Conservation (phyloP, 2,888 invertebrate genomes). For the Scaeva pyrastri region DNA sequence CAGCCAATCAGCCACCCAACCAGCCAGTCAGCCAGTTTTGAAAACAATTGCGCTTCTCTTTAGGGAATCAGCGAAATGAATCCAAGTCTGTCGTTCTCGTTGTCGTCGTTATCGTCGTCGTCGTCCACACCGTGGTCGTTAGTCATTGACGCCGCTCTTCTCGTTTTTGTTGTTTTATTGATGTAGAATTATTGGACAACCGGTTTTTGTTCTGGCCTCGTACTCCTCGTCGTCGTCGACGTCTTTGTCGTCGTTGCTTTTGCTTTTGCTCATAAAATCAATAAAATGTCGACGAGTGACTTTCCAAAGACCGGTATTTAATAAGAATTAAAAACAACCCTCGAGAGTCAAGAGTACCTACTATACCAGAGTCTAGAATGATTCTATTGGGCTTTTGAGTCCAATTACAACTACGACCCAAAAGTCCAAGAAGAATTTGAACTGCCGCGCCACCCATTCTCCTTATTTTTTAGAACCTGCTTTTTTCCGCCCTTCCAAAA, state of each 20-base stretch:
- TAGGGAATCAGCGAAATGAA: constrained; percentile 9
- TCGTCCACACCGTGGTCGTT: too few relatives aligned
- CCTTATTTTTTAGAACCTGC: background rate
- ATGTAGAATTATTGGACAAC: constrained; percentile 58
- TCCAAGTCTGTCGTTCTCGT: constrained; percentile 23
- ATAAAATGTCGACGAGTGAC: constrained; percentile 60
- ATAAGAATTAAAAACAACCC: constrained; percentile 50
- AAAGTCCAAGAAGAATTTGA: constrained; percentile 17
- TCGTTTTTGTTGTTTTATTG: constrained; percentile 4
- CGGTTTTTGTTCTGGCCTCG: constrained; percentile 51
- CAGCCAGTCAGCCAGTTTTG: constrained; percentile 37
- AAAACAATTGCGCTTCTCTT: constrained; percentile 57
- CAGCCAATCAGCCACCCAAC: too few relatives aligned
- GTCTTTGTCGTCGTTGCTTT: constrained; percentile 9
- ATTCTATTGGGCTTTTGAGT: constrained; percentile 36
- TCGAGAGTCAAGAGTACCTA: constrained; percentile 5
- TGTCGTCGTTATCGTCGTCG: background rate
- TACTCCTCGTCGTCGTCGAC: constrained; percentile 1
- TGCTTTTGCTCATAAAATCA: constrained; percentile 56
- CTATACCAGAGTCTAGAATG: background rate
- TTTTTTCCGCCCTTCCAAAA: background rate
- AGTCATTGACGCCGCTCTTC: constrained; percentile 19
- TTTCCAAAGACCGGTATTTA: constrained; percentile 48
- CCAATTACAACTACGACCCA: constrained; percentile 38
- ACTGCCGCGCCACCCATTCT: constrained; percentile 25